Percentiles rank a stretch among this genome's conserved stretches.
phyloP scores from a whole-genome alignment of 2,888 invertebrate genomes.

The Lasioglossum villosulum region DNA sequence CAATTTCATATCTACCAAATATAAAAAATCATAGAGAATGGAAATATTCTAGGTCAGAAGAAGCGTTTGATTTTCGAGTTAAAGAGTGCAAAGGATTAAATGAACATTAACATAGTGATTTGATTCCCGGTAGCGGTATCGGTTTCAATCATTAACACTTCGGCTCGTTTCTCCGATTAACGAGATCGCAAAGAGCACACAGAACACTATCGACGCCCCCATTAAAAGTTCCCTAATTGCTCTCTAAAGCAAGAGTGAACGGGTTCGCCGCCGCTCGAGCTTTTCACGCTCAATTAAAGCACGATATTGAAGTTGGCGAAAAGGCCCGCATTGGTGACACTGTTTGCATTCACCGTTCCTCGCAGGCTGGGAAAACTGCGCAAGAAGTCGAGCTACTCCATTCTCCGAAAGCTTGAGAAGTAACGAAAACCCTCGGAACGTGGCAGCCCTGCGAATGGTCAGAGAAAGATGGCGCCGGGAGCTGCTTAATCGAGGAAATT shows the following conservation, averaged over 20 bases:
- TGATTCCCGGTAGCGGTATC: neutral
- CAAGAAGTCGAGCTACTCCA: neutral
- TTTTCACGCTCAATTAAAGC: neutral
- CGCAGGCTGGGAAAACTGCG: neutral
- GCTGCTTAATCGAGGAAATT: conserved; percentile 22
- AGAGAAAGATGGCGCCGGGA: neutral
- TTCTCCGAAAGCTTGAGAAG: neutral
- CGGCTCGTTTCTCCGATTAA: neutral
- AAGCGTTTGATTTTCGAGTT: no score
- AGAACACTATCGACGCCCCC: neutral
- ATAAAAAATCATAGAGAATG: no score
- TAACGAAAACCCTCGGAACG: neutral
- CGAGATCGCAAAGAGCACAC: neutral
- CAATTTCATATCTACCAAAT: no score
- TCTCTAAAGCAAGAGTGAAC: neutral
- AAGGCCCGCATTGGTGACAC: neutral
- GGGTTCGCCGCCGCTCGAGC: neutral
- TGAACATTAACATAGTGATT: neutral
- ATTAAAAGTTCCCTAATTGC: conserved; percentile 7
- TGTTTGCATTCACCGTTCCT: neutral
- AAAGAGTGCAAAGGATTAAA: neutral
- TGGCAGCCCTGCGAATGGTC: neutral
- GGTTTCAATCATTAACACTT: neutral
- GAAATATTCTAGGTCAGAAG: no score
- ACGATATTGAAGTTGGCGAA: neutral